Base-by-base conservation (phyloP, 1,140 invertebrate species). In the Bombus confusus region DNA sequence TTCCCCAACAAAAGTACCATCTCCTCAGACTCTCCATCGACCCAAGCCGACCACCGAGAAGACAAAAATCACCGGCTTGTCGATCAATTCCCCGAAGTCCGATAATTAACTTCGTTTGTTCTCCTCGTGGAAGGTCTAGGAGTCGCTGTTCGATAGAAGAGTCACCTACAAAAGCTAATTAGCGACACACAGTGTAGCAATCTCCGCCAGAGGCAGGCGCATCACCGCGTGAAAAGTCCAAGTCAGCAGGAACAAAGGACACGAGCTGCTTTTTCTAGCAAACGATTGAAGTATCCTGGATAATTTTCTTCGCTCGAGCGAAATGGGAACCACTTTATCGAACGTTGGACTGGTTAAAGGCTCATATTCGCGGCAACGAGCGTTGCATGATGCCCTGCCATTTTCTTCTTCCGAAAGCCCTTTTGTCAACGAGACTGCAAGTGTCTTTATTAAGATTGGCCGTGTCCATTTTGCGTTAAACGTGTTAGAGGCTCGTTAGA, bases 141-240 rank as follows among this genome's bases (percentile, higher is more conserved):
- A 31, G 64, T 68, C 73, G 74, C n/a, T 66, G 69, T 69, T 41
- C 64, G 80, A 62, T 64, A n/a, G 43, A 2, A 18, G 66, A 77
- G 69, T 39, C 62, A 74, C 77, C 62, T 79, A 79, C 87, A 86
- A 89, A 86, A 89, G 87, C 88, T 89, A 89, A 89, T 89, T 88
- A 89, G 88, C 88, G 88, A 86, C 87, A 86, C 85, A 81, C 80
- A 82, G 81, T 47, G 62, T 66, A 62, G 78, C 86, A 78, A 74
- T 86, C 83, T 85, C 83, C 79, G 79, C 41, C 34, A 57, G 57
- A 88, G 83, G 88, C 88, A 88, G 83, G 43, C 83, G 75, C 59
- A 73, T 78, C 83, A 79, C n/a, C 64, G 34, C 34, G 52, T 25
- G 47, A 78, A 69, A 84, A 52, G 13, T 37, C 25, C 10, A 13